Evolutionary conservation across 2,797 vertebrate species (phyloP).

Genomic region (Tenualosa thibaudeaui): DNA sequence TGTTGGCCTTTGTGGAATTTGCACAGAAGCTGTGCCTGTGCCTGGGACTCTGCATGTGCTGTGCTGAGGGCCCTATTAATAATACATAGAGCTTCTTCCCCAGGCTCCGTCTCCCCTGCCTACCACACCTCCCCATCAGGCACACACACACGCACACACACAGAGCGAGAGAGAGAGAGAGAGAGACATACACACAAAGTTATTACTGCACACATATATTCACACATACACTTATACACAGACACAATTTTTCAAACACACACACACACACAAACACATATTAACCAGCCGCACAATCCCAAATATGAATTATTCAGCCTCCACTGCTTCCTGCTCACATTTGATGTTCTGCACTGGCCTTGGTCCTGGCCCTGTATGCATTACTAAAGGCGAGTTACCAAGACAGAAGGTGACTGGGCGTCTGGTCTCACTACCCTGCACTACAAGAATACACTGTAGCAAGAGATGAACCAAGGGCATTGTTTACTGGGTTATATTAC

Average conservation of each 20-base stretch:
- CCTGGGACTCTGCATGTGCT: no score
- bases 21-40: neutral
- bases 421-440: neutral
- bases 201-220: neutral
- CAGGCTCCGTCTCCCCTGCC: neutral
- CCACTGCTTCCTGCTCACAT: neutral
- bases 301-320: constrained; percentile 40
- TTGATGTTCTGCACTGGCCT: neutral
- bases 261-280: constrained; percentile 9
- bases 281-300: constrained; percentile 26
- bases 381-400: neutral
- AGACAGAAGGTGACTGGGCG: neutral
- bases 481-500: neutral
- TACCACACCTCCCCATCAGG: neutral
- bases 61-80: neutral
- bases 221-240: neutral
- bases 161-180: neutral
- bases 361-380: neutral
- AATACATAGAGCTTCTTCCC: neutral
- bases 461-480: neutral
- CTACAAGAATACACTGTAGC: no score
- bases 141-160: neutral
- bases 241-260: neutral
- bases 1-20: constrained; percentile 28
- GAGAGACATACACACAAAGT: neutral